phyloP scores from a whole-genome alignment of 2,888 invertebrate genomes.

The Calliopum simillimum region DNA sequence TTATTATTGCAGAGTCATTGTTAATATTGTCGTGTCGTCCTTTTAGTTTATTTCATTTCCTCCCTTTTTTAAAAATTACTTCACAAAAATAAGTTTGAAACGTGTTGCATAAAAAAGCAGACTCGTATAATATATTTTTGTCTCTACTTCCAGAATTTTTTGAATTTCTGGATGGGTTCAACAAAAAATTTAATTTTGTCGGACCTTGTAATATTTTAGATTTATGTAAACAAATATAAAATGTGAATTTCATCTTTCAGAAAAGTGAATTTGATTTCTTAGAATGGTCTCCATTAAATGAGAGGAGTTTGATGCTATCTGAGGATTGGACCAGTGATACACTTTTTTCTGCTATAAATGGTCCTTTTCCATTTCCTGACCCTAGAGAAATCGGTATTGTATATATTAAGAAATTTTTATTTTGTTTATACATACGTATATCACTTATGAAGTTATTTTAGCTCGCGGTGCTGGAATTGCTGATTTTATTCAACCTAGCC shows the following conservation, averaged over 20 bases:
- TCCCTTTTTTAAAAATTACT: no score
- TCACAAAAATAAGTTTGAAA: no score
- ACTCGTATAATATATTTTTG: no score
- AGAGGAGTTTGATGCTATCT: conserved; percentile 62
- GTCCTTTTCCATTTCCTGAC: conserved; percentile 96
- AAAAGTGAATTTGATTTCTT: conserved; percentile 67
- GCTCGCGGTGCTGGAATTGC: conserved; percentile 85
- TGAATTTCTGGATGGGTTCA: no score
- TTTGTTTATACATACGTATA: conserved; percentile 1
- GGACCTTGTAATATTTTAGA: no score
- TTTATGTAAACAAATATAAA: background rate
- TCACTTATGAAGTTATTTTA: conserved; percentile 35
- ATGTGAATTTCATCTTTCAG: conserved; percentile 47
- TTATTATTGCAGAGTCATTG: no score
- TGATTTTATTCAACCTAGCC: conserved; percentile 98
- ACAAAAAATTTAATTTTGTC: no score
- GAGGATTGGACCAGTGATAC: conserved; percentile 83
- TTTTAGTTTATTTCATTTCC: no score
- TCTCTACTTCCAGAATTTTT: no score
- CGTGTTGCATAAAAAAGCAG: no score
- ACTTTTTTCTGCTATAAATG: conserved; percentile 81
- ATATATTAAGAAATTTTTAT: conserved; percentile 13
- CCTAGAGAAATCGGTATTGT: conserved; percentile 90
- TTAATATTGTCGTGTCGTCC: no score
- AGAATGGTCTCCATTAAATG: conserved; percentile 66